These are phyloP conservation scores for Etheostoma spectabile DNA, from an alignment of 2,113 vertebrate species.

Conservation along the genomic window DNA sequence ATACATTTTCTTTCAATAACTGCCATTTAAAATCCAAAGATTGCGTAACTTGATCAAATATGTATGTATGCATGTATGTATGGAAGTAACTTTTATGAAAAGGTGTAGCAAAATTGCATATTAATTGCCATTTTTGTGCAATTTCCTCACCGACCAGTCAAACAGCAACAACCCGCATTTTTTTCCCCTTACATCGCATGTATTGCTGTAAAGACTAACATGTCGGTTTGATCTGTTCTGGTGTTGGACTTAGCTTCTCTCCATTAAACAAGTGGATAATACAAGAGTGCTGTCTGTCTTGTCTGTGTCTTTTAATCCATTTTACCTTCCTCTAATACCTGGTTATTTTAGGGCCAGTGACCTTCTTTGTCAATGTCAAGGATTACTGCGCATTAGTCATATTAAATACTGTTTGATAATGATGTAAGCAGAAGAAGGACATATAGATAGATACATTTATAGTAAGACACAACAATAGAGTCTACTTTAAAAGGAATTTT, in stretches of 20 bases:
- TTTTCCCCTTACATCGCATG: background rate
- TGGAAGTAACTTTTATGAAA: background rate
- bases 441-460: background rate
- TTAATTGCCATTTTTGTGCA: background rate
- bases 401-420: slow-evolving; percentile 28
- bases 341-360: slow-evolving; percentile 40
- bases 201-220: slow-evolving; percentile 18
- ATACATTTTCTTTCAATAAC: background rate
- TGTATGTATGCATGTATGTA: background rate
- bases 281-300: slow-evolving; percentile 58
- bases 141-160: background rate
- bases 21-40: background rate
- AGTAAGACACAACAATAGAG: no score
- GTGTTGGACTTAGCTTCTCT: slow-evolving; percentile 51
- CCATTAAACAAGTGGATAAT: slow-evolving; percentile 74
- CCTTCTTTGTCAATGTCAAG: slow-evolving; percentile 55
- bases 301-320: slow-evolving; percentile 69
- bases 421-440: background rate
- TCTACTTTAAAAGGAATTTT: no score
- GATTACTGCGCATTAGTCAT: slow-evolving; percentile 51
- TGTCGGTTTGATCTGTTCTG: slow-evolving; percentile 18
- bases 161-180: background rate
- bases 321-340: slow-evolving; percentile 70
- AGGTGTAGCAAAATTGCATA: background rate
- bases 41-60: background rate